Evolutionary conservation across 2,113 vertebrate genomes (phyloP), one percentile per base, ranked within the genome.

Genomic region (Hypomesus transpacificus): DNA sequence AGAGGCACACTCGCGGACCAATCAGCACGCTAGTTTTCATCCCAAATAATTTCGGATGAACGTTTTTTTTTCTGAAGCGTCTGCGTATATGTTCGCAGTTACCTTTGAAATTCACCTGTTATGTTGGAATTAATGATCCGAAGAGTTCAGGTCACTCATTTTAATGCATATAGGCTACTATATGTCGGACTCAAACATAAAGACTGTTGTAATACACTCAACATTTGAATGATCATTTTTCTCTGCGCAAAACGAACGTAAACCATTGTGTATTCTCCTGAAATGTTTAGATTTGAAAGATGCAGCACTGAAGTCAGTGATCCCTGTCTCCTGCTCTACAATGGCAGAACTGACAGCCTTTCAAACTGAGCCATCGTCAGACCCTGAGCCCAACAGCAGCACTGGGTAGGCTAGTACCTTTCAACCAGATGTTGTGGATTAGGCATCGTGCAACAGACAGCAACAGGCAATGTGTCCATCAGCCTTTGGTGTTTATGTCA

Each of bases 301-400:
- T 80, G 75, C 75, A 34, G 24, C 60, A 69, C 20, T 85, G 77
- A 76, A 21, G 46, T 18, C 24, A 63, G 58, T 39, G 68, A 31
- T 8, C 66, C 68, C 56, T 14, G 22, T 63, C 63, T 52, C 66
- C 53, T 57, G 34, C 67, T 63, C 70, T 66, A 58, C n/a, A 60
- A 86, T 87, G 85, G 72, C 79, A 58, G 80, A 80, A 50, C 34
- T 74, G 8, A 61, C 67, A 26, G 53, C 64, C 54, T 34, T 74
- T 66, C 63, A 63, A 17, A 64, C 75, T 24, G 69, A 79, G 20
- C 58, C 74, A 18, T 72, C 76, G 26, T 66, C 77, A 71, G 81
- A 75, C 62, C 53, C 57, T 18, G 74, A 78, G 71, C 59, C 69
- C 57, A 68, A 82, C 73, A 79, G 70, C 85, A 80, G 74, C 65